A percentile compares a stretch with the other conserved stretches of the same genome.
phyloP scores from a whole-genome alignment of 1,140 invertebrate species.

The Rhizoglyphus robini region DNA sequence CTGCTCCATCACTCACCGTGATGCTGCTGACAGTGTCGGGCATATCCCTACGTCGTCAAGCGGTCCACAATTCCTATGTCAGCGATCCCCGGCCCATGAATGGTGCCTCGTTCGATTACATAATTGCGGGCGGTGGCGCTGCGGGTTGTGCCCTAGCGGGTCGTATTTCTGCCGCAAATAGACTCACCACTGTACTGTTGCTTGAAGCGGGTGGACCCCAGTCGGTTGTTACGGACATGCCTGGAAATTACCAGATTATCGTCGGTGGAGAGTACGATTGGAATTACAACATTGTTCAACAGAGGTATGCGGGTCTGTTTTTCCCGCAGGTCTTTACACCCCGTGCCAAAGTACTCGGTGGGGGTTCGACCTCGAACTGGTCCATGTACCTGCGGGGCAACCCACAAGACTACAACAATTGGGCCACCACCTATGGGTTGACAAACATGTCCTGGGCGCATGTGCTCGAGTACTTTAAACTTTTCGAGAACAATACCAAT shows the following conservation, averaged over 20 bases:
- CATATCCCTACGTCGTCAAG: constrained; percentile 8
- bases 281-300: constrained; percentile 67
- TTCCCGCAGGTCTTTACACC: constrained; percentile 44
- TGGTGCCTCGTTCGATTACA: constrained; percentile 19
- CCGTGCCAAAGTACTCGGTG: too few species aligned
- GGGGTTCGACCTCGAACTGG: too few species aligned
- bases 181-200: constrained; percentile 47
- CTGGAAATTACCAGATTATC: constrained; percentile 65
- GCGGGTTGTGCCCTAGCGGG: constrained; percentile 72
- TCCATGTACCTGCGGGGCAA: too few species aligned
- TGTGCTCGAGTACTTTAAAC: constrained; percentile 70
- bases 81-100: background rate
- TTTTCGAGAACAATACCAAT: constrained; percentile 73
- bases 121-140: too few species aligned
- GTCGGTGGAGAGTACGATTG: too few species aligned
- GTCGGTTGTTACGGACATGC: constrained; percentile 74
- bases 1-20: too few species aligned
- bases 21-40: background rate
- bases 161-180: constrained; percentile 57
- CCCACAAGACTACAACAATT: too few species aligned
- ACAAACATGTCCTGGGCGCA: constrained; percentile 73
- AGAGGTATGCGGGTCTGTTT: constrained; percentile 60
- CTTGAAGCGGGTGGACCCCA: constrained; percentile 82
- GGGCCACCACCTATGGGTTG: too few species aligned
- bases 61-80: background rate